Base-by-base conservation (phyloP, 2,888 invertebrate species). In the Coenonympha arcania region DNA sequence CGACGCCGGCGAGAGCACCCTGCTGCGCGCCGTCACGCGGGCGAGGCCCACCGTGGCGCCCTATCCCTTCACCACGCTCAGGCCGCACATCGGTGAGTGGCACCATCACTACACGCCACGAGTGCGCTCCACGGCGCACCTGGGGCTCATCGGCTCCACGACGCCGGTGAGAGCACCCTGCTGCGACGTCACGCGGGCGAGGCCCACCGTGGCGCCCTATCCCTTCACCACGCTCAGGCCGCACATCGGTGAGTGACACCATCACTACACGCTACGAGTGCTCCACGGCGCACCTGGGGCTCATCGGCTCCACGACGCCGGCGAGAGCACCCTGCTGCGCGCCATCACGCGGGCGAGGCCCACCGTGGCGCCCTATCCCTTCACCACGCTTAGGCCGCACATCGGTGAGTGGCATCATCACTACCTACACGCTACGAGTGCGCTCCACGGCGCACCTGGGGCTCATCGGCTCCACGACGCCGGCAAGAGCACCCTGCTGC, bases 1-100 rank as follows among this genome's bases (percentile, higher is more conserved):
- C 6, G 98, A 98, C 81, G 97, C 96, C 2, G 98, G 98, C 0
- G 98, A 98, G 82, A 97, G 96, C 69, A 95, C 97, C 0, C 76
- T 98, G 1, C 85, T 98, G 1, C 87, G 94, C 48, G 94, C 96
- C 0, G 88, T 97, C 39, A 92, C 95, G 0, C 81, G 97, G 41
- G 97, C 98, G 0, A 88, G 93, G 31, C 97, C 98, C 0, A 94
- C 94, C 69, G 92, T 98, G 1, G 98, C 97, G 0, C 88, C 95
- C 0, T 96, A 98, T 73, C 95, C 97, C 0, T 98, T 98, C 69
- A 98, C 98, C 1, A 98, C 98, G 0, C 77, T 96, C 0, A 89
- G 90, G 49, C 97, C 97, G 0, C 91, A 96, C 67, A 87, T 98
- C 19, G 82, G 81, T 79, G 40, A 63, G 58, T n/a, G 2, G 13